Conservation (phyloP, 2,797 vertebrate species). For the Phrynocephalus guinanensis region DNA sequence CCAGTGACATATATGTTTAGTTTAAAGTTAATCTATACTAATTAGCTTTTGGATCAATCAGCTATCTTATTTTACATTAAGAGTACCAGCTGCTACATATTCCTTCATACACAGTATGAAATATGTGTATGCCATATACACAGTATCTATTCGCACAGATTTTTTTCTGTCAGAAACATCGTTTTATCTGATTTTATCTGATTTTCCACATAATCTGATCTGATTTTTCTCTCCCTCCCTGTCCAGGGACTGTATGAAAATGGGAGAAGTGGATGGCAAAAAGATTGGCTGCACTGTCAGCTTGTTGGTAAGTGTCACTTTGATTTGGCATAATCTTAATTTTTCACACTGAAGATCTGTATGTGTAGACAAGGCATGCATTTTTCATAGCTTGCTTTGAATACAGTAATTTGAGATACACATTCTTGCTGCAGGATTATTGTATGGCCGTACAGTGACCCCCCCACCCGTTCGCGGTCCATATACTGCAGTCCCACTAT, state of each 20-base stretch:
- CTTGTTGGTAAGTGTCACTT: constrained; percentile 87
- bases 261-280: constrained; percentile 97
- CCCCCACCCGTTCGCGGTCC: background rate
- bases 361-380: constrained; percentile 11
- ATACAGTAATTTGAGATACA: background rate
- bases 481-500: too few relatives aligned
- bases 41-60: background rate
- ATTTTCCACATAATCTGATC: background rate
- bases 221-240: constrained; percentile 53
- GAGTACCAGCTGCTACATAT: background rate
- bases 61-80: constrained; percentile 27
- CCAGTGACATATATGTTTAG: background rate
- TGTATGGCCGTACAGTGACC: background rate
- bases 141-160: constrained; percentile 6
- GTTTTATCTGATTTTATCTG: constrained; percentile 30
- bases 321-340: background rate
- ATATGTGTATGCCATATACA: background rate
- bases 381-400: constrained; percentile 41
- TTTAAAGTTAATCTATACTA: constrained; percentile 8
- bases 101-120: background rate
- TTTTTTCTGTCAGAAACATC: constrained; percentile 1
- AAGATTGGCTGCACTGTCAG: constrained; percentile 99
- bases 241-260: constrained; percentile 97
- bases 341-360: constrained; percentile 25
- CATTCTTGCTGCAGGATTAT: background rate